Evolutionary conservation across 2,888 invertebrate species (phyloP).

Genomic region (Patella pellucida): DNA sequence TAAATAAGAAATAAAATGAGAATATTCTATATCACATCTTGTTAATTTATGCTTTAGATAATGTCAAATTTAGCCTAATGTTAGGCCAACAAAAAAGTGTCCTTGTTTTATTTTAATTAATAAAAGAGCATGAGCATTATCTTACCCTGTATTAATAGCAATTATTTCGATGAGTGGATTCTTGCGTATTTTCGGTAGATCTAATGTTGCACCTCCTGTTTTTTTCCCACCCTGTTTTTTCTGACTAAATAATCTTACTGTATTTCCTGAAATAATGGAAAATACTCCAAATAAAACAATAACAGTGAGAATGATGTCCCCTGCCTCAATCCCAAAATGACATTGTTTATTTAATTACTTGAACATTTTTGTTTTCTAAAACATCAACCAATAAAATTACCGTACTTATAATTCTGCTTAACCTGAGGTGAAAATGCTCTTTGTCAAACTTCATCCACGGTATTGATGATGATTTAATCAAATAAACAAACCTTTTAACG

Average conservation of each 20-base stretch:
- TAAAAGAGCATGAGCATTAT: neutral
- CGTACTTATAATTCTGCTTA: too few relatives aligned
- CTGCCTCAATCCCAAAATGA: too few relatives aligned
- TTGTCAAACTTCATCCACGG: too few relatives aligned
- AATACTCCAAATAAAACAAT: neutral
- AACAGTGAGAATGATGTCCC: too few relatives aligned
- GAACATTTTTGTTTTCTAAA: too few relatives aligned
- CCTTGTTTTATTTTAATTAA: too few relatives aligned
- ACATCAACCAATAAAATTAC: too few relatives aligned
- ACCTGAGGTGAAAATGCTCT: too few relatives aligned
- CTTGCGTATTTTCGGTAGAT: constrained; percentile 92
- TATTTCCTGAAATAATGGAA: constrained; percentile 56
- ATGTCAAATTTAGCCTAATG: neutral
- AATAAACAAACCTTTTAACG: constrained; percentile 82
- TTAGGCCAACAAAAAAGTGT: too few relatives aligned
- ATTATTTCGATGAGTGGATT: constrained; percentile 98
- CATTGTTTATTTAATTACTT: too few relatives aligned
- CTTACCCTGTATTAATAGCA: constrained; percentile 88
- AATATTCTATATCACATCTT: neutral
- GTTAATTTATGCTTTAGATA: neutral
- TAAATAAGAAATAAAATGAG: neutral
- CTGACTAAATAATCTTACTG: constrained; percentile 72
- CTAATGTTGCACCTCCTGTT: constrained; percentile 85
- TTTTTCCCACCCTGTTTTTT: constrained; percentile 83
- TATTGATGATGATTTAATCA: too few relatives aligned